Base-by-base conservation (phyloP, 2,888 invertebrate species). In the Campoplex nolae region DNA sequence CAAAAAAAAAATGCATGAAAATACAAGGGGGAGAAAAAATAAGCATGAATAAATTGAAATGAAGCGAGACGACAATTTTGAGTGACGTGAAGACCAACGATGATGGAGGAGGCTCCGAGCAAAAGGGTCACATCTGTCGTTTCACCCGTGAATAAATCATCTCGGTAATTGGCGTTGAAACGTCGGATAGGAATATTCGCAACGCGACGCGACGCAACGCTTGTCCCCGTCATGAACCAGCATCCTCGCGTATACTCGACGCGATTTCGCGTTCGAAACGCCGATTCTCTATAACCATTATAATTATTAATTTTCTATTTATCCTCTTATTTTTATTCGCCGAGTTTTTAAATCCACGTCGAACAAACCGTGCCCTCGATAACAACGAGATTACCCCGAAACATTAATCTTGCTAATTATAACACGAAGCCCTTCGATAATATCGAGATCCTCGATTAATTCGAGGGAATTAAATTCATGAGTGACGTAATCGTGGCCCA, bases 91-190 rank as follows among this genome's bases (percentile, higher is more conserved):
- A 80, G 71, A 81, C 58, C 68, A 68, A 71, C 75, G 71, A 83
- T 54, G 79, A 71, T 48, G 68, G 71, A 56, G 48, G 23, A 56
- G 23, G 35, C 23, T 32, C 77, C 28, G 32, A 62, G 51, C 67
- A 88, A 85, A 83, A 65, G 74, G 48, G 28, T 28, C 73, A 56
- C 74, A 68, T 78, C 58, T 62, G 65, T 65, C 58, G 76, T 73
- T 79, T 67, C 81, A 35, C 65, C 56, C 67, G 89, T 84, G 86
- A 89, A 88, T 90, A 88, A 88, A 88, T 90, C 88, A 88, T 88
- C 78, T 80, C 71, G 89, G 89, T 90, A 90, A 90, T 90, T 90
- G 89, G 84, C 80, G 85, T 79, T 85, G 79, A 84, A 84, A 85
- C 84, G 87, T 88, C 83, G 79, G 75, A 86, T 81, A 82, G 73